Percentiles rank a stretch among this genome's conserved stretches.
phyloP scores from a whole-genome alignment of 2,797 vertebrate genomes.

The Mormyrops boulengeri region DNA sequence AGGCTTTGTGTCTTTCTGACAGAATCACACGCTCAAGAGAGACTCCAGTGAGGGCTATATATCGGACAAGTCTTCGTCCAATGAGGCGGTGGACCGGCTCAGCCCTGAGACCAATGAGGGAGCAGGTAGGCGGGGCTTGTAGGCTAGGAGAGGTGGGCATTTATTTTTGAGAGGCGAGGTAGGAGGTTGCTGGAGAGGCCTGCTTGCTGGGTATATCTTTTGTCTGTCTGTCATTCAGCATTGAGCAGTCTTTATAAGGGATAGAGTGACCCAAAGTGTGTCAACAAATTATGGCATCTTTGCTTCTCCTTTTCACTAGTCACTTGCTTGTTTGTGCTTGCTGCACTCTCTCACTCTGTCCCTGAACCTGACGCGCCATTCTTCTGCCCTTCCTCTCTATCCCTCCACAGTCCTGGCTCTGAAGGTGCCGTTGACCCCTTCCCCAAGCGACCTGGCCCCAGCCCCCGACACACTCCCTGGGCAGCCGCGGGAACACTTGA shows the following conservation, averaged over 20 bases:
- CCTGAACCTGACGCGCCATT: neutral
- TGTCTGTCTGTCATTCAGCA: neutral
- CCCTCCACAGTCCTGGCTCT: constrained; percentile 60
- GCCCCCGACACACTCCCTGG: constrained; percentile 21
- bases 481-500: constrained; percentile 65
- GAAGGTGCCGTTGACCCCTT: constrained; percentile 34
- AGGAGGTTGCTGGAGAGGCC: neutral
- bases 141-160: constrained; percentile 20
- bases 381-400: neutral
- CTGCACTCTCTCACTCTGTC: neutral
- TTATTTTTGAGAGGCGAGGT: neutral
- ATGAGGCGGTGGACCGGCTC: constrained; percentile 65
- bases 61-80: constrained; percentile 65
- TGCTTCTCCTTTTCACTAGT: neutral
- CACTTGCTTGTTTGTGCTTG: neutral
- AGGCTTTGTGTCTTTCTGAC: constrained; percentile 60
- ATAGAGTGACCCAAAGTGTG: neutral
- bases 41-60: constrained; percentile 58
- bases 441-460: neutral
- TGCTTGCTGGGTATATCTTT: neutral
- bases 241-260: neutral
- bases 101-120: constrained; percentile 60
- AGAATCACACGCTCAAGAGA: constrained; percentile 60
- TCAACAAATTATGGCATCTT: neutral
- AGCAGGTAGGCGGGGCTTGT: constrained; percentile 60